These are phyloP conservation scores for Pogonophryne albipinna DNA, from an alignment of 2,797 vertebrate species.

Conservation along the genomic window DNA sequence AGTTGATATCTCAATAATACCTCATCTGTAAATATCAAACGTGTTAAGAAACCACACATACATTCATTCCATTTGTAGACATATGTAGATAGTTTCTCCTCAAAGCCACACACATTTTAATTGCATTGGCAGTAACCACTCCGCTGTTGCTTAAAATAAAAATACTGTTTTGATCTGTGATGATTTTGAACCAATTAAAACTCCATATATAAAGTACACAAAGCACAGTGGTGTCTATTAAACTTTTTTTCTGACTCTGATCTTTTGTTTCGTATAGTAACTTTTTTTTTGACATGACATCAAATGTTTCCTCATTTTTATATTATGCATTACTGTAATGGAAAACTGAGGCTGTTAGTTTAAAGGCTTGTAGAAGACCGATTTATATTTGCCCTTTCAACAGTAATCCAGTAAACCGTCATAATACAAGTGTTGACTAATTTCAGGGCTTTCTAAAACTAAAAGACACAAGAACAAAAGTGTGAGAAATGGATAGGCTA, in stretches of 20 bases:
- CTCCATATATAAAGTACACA: conserved; percentile 36
- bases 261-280: conserved; percentile 55
- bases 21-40: conserved; percentile 68
- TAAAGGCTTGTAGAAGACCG: background rate
- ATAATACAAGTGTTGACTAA: too few relatives aligned
- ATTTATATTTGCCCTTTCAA: background rate
- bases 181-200: conserved; percentile 34
- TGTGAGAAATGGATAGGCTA: too few relatives aligned
- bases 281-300: conserved; percentile 47
- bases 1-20: conserved; percentile 60
- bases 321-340: background rate
- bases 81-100: conserved; percentile 31
- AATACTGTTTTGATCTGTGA: conserved; percentile 45
- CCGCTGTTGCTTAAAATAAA: conserved; percentile 28
- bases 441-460: background rate
- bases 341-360: conserved; percentile 1
- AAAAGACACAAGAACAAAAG: too few relatives aligned
- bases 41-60: conserved; percentile 43
- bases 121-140: conserved; percentile 7
- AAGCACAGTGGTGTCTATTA: conserved; percentile 27
- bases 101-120: conserved; percentile 23
- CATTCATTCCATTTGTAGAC: conserved; percentile 40
- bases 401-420: background rate
- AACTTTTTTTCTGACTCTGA: conserved; percentile 30
- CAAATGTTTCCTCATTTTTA: conserved; percentile 10